Base-by-base conservation (phyloP, 2,113 vertebrate genomes). In the Salminus brasiliensis region DNA sequence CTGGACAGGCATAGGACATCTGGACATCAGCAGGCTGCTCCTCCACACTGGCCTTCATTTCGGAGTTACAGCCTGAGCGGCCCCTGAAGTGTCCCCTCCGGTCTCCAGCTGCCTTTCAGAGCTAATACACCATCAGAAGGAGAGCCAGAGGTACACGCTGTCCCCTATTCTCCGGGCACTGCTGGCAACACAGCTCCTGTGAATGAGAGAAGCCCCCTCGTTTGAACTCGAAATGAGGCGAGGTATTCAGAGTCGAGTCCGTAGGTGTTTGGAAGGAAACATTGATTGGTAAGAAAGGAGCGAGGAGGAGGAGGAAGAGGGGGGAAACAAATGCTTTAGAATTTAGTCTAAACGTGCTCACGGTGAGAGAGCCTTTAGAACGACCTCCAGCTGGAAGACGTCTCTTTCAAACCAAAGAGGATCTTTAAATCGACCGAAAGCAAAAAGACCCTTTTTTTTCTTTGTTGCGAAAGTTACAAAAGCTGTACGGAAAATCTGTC, bases 361-460 rank as follows among this genome's bases (percentile, higher is more conserved):
- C 18, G 16, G 72, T 25, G 7, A 43, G 72, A 16, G 41, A 30
- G 29, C 43, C 39, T 66, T 53, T 76, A 32, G 66, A 66, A 66
- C 13, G 30, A 52, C 60, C 43, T 39, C 59, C 41, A 63, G 25
- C 39, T 23, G 41, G 59, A 47, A 47, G 41, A 32, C 57, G 25
- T 30, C 41, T 47, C 45, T 30, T 47, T 63, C 57, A 23, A n/a
- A n/a, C 15, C 29, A 34, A 47, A 9, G 49, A 13, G 27, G 25
- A 32, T 34, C 41, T 21, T 32, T 16, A 47, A 47, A 63, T 34
- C 15, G 57, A 74, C 16, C 21, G n/a, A 72, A 27, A 3, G 2
- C 1, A n/a, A n/a, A n/a, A n/a, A n/a, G n/a, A n/a, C n/a, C n/a
- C n/a, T n/a, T n/a, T 8, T 0, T 49, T 53, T 52, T 49, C 29